These are phyloP conservation scores for Hystrix brachyura DNA, from an alignment of 2,113 vertebrate species.

Conservation along the genomic window DNA sequence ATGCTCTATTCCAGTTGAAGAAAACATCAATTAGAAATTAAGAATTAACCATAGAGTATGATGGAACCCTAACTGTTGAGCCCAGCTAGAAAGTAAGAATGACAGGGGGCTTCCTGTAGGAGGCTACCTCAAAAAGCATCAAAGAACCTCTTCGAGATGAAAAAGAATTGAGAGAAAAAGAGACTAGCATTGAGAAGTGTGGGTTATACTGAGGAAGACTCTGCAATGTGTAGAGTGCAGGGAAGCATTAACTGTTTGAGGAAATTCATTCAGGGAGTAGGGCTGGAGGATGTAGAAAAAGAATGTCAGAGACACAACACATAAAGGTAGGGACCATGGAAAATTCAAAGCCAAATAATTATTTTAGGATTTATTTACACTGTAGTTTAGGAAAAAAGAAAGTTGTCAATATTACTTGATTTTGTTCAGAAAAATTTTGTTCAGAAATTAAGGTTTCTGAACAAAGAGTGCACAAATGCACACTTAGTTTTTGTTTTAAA, in stretches of 20 bases:
- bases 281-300: background rate
- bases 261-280: background rate
- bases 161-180: background rate
- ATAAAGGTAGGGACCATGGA: background rate
- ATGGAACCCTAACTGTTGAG: background rate
- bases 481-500: background rate
- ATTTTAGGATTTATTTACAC: background rate
- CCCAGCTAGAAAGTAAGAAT: background rate
- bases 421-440: too few relatives aligned
- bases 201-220: background rate
- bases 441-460: background rate
- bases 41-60: background rate
- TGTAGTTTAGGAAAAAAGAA: background rate
- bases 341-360: background rate
- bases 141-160: background rate
- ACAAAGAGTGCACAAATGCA: background rate
- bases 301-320: background rate
- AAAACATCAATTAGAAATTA: constrained; percentile 58
- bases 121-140: background rate
- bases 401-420: background rate
- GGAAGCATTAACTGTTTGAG: background rate
- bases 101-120: background rate
- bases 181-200: background rate
- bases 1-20: background rate
- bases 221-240: background rate